These are phyloP conservation scores for Rattus rattus DNA, from an alignment of 2,113 vertebrate genomes.

Conservation along the genomic window DNA sequence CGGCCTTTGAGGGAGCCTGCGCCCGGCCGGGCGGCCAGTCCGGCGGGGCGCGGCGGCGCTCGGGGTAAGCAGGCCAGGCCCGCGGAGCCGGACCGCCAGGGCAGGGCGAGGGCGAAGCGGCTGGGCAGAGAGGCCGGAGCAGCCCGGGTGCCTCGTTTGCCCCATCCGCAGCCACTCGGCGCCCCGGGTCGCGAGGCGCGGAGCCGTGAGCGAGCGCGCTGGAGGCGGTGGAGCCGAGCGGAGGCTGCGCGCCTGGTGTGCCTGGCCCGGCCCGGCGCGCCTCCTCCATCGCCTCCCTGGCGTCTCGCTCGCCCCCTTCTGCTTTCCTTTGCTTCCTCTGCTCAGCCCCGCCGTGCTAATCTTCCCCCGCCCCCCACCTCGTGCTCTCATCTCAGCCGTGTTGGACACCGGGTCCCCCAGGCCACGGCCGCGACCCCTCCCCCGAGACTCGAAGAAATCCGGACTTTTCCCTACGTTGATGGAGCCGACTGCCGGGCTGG, in stretches of 20 bases:
- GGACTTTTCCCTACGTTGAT: constrained; percentile 18
- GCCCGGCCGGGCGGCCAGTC: constrained; percentile 88
- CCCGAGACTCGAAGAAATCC: not conserved
- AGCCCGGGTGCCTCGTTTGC: not conserved
- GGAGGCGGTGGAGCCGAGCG: not conserved
- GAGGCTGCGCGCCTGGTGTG: constrained; percentile 33
- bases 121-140: constrained; percentile 40
- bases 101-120: constrained; percentile 29
- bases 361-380: not conserved
- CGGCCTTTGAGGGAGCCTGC: constrained; percentile 90
- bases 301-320: not conserved
- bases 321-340: not conserved
- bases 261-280: not conserved
- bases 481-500: not conserved
- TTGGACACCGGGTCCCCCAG: not conserved
- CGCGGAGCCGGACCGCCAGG: not conserved
- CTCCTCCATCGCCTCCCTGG: not conserved
- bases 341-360: not conserved
- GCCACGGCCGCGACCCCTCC: constrained; percentile 21
- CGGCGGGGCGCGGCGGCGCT: constrained; percentile 56
- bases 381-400: not conserved
- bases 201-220: not conserved
- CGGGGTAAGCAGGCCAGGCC: not conserved
- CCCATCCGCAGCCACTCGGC: not conserved
- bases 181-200: constrained; percentile 4